Conservation (phyloP, 2,888 invertebrate species). For the Escarpia spicata region DNA sequence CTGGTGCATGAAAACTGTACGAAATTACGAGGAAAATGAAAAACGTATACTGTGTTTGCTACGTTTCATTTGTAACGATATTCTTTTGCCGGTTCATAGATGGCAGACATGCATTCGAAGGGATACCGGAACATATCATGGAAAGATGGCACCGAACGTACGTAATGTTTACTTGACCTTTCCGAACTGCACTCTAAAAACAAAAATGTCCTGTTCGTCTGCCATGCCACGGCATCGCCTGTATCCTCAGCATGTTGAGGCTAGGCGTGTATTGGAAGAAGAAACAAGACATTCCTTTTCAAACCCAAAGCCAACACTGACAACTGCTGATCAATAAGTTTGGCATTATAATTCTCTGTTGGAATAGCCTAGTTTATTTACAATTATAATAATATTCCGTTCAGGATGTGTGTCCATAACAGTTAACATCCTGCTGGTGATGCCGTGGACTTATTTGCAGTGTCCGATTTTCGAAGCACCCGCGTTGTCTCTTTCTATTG, state of each 20-base stretch:
- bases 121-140: not conserved
- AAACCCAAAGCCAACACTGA: not conserved
- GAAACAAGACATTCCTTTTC: not conserved
- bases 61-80: not conserved
- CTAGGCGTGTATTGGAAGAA: too few species aligned
- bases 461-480: not conserved
- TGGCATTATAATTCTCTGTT: not conserved
- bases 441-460: too few species aligned
- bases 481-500: too few species aligned
- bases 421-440: too few species aligned
- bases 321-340: not conserved
- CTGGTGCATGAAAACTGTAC: not conserved
- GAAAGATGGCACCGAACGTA: not conserved
- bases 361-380: not conserved
- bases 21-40: not conserved
- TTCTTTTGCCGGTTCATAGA: not conserved
- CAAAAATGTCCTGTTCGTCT: too few species aligned
- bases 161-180: not conserved
- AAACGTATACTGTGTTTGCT: not conserved
- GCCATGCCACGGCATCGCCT: too few species aligned
- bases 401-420: too few species aligned
- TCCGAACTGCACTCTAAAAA: too few species aligned
- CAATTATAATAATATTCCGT: too few species aligned
- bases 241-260: too few species aligned
- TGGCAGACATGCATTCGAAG: not conserved